Conservation (phyloP, 1,140 invertebrate genomes). For the Nasonia giraulti region DNA sequence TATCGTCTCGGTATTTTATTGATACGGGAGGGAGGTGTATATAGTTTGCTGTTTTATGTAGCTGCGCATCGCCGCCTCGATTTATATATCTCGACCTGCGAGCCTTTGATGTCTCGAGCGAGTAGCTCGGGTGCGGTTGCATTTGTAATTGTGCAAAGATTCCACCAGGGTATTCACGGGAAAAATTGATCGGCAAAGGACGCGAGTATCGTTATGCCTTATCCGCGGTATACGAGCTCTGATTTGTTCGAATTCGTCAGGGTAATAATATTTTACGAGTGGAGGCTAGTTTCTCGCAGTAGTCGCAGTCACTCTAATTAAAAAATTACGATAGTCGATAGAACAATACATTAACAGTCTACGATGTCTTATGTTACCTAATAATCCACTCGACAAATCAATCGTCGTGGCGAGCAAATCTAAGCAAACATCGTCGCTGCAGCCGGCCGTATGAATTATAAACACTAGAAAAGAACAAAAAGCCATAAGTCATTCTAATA, state of each 20-base stretch:
- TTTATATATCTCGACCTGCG: background rate
- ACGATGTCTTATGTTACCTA: no score
- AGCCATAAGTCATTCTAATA: constrained; percentile 17
- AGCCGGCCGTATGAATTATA: background rate
- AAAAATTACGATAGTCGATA: no score
- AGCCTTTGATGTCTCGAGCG: background rate
- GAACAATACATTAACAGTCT: no score
- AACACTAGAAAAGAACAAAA: constrained; percentile 23
- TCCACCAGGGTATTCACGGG: background rate
- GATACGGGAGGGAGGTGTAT: constrained; percentile 15
- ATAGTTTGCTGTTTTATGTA: constrained; percentile 22
- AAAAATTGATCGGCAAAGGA: background rate
- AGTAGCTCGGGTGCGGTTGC: background rate
- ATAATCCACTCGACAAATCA: no score
- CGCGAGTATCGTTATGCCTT: background rate
- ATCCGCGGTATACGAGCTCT: no score
- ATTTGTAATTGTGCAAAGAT: background rate
- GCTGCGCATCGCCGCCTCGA: background rate
- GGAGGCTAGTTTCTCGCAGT: no score
- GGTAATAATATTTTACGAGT: no score
- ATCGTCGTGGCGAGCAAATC: background rate
- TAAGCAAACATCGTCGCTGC: background rate
- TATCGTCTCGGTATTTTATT: constrained; percentile 36
- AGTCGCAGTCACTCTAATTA: no score
- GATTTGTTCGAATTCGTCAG: no score